phyloP scores from a whole-genome alignment of 1,140 invertebrate species.

The Drosophila burlai region DNA sequence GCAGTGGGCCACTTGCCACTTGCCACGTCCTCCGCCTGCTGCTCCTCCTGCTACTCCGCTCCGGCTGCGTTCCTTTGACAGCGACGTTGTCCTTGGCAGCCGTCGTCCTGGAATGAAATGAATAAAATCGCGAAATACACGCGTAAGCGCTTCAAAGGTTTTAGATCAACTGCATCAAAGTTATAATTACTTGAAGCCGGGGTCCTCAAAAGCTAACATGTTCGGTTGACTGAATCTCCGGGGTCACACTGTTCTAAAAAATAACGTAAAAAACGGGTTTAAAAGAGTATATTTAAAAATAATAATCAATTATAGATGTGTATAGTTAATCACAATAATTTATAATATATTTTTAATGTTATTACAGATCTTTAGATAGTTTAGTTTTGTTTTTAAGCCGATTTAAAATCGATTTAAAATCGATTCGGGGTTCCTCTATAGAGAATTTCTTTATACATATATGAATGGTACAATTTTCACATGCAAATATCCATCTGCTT shows the following conservation, averaged over 20 bases:
- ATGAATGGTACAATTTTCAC: neutral
- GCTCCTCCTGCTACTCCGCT: too few species aligned
- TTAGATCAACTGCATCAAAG: slow-evolving; percentile 58
- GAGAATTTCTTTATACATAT: too few species aligned
- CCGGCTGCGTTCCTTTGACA: slow-evolving; percentile 18
- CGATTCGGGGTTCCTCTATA: too few species aligned
- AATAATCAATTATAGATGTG: neutral
- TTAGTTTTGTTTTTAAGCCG: too few species aligned
- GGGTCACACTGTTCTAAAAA: neutral
- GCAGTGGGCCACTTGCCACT: slow-evolving; percentile 8
- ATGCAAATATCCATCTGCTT: neutral
- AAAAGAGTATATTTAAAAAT: neutral
- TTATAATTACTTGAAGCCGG: slow-evolving; percentile 68
- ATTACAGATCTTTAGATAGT: too few species aligned
- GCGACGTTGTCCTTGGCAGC: slow-evolving; percentile 40
- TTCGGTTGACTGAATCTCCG: slow-evolving; percentile 6
- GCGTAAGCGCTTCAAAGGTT: slow-evolving; percentile 47
- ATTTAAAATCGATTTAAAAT: too few species aligned
- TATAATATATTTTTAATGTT: too few species aligned
- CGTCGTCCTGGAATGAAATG: slow-evolving; percentile 12
- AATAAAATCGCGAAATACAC: slow-evolving; percentile 26
- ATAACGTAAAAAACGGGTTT: neutral
- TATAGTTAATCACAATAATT: neutral
- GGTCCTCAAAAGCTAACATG: slow-evolving; percentile 8
- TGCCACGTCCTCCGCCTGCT: neutral